Conservation (phyloP, 2,797 vertebrate species). For the Denticeps clupeoides region DNA sequence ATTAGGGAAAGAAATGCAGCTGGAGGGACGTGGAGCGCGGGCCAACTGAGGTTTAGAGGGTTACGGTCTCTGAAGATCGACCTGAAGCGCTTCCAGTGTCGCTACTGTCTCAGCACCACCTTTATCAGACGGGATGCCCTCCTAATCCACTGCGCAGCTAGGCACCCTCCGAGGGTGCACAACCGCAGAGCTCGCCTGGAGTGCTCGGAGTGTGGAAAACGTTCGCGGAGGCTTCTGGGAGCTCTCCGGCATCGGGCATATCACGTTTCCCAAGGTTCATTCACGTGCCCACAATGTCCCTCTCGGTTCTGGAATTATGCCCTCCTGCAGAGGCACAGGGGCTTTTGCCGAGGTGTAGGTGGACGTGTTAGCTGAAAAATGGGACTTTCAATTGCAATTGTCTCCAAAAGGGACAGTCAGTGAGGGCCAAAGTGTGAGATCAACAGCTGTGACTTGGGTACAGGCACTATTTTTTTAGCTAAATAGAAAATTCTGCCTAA, state of each 20-base stretch:
- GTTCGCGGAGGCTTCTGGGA: slow-evolving; percentile 43
- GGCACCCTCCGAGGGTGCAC: slow-evolving; percentile 48
- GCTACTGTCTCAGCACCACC: slow-evolving; percentile 55
- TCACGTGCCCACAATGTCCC: slow-evolving; percentile 58
- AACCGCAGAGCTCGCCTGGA: slow-evolving; percentile 46
- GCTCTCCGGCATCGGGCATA: slow-evolving; percentile 57
- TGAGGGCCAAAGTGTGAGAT: slow-evolving; percentile 48
- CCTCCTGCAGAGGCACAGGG: slow-evolving; percentile 55
- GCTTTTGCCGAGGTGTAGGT: slow-evolving; percentile 46
- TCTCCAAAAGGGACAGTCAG: slow-evolving; percentile 29
- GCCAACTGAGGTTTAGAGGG: slow-evolving; percentile 44
- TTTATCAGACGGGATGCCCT: slow-evolving; percentile 50
- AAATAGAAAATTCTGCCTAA: slow-evolving; percentile 27
- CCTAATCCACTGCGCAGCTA: slow-evolving; percentile 51
- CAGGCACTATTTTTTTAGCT: slow-evolving; percentile 55
- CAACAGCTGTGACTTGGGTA: slow-evolving; percentile 54
- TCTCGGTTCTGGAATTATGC: slow-evolving; percentile 58
- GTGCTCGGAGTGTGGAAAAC: slow-evolving; percentile 55
- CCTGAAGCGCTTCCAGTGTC: slow-evolving; percentile 60
- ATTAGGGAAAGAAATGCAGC: slow-evolving; percentile 42
- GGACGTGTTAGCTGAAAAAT: slow-evolving; percentile 19
- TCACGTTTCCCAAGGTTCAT: slow-evolving; percentile 52
- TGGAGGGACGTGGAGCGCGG: slow-evolving; percentile 47
- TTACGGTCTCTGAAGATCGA: slow-evolving; percentile 53
- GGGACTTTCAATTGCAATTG: slow-evolving; percentile 33